Evolutionary conservation across 2,888 invertebrate species (phyloP).

Genomic region (Miltochrista miniata): DNA sequence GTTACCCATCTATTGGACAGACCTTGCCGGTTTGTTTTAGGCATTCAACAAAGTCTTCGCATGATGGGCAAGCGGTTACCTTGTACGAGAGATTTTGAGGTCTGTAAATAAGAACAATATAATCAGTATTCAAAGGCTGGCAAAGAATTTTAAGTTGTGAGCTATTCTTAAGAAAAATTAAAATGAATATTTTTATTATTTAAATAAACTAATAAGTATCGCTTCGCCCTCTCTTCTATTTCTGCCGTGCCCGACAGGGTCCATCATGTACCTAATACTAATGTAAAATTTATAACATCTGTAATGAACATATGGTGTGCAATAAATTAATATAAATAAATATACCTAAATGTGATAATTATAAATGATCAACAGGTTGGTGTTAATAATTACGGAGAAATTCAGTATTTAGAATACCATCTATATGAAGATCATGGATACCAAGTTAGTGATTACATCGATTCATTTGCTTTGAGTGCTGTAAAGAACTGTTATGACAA

Average conservation of each 20-base stretch:
- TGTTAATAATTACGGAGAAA: conserved; percentile 84
- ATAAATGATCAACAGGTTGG: conserved; percentile 42
- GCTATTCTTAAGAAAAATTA: too few species aligned
- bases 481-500: conserved; percentile 86
- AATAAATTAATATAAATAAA: too few species aligned
- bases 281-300: too few species aligned
- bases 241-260: too few species aligned
- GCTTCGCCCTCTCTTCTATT: too few species aligned
- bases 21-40: conserved; percentile 88
- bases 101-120: conserved; percentile 36
- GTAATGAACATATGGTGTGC: too few species aligned
- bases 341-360: too few species aligned
- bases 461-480: conserved; percentile 47
- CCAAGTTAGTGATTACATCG: conserved; percentile 78
- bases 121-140: too few species aligned
- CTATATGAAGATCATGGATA: conserved; percentile 83
- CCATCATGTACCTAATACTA: too few species aligned
- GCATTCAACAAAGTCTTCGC: conserved; percentile 89
- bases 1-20: conserved; percentile 85
- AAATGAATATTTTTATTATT: too few species aligned
- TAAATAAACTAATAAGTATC: too few species aligned
- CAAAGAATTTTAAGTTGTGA: too few species aligned
- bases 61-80: conserved; percentile 87
- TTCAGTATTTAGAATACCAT: conserved; percentile 85
- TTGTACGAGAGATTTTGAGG: conserved; percentile 85